These are phyloP conservation scores for Chironomus tentans DNA, from an alignment of 2,888 invertebrate genomes.

Conservation along the genomic window DNA sequence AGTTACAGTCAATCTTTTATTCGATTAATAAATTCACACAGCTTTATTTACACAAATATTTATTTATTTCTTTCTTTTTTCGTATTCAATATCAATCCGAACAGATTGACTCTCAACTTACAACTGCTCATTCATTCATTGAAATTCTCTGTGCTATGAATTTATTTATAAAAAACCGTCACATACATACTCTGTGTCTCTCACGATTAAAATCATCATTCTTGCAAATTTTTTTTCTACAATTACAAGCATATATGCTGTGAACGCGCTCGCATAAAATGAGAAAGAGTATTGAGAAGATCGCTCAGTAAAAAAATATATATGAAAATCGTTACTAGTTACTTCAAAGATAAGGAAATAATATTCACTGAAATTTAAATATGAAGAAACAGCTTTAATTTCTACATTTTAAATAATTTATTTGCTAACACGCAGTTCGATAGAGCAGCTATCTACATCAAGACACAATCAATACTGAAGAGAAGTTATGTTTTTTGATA, in stretches of 20 bases:
- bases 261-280: too few species aligned
- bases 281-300: neutral
- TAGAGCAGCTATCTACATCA: too few species aligned
- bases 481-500: too few species aligned
- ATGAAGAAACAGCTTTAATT: too few species aligned
- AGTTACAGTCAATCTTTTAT: neutral
- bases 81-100: neutral
- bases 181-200: neutral
- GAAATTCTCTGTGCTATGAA: neutral
- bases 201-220: neutral
- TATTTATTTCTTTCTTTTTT: neutral
- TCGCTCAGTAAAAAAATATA: neutral
- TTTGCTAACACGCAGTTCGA: too few species aligned
- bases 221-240: too few species aligned
- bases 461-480: too few species aligned
- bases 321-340: too few species aligned
- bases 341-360: too few species aligned
- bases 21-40: neutral
- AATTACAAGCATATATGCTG: too few species aligned
- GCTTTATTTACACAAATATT: neutral
- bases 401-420: too few species aligned
- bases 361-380: too few species aligned
- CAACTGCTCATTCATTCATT: constrained; percentile 5
- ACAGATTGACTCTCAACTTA: neutral
- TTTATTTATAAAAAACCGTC: neutral